Evolutionary conservation across 1,140 invertebrate genomes (phyloP).

Genomic region (Charaxes varanes): DNA sequence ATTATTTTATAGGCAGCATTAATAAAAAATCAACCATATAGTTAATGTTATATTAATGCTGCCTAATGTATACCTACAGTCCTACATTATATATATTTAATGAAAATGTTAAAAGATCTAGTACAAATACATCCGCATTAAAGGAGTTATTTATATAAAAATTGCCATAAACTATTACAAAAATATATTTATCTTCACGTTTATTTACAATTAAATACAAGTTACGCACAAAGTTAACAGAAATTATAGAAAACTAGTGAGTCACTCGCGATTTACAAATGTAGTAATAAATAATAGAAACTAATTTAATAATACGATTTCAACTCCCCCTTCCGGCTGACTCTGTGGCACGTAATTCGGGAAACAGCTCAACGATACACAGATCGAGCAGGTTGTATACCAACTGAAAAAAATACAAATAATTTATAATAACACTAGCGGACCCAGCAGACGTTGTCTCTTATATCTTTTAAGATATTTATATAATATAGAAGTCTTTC

Average conservation of each 20-base stretch:
- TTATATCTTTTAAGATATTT: too few species aligned
- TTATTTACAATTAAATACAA: constrained; percentile 54
- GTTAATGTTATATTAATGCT: too few species aligned
- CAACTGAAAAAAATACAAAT: constrained; percentile 47
- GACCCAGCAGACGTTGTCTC: too few species aligned
- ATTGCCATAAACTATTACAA: constrained; percentile 47
- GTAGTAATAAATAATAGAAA: constrained; percentile 26
- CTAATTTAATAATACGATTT: constrained; percentile 22
- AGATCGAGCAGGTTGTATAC: constrained; percentile 66
- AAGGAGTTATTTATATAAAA: too few species aligned
- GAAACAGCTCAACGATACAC: constrained; percentile 62
- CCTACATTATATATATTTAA: too few species aligned
- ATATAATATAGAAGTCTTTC: too few species aligned
- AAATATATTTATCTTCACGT: constrained; percentile 48
- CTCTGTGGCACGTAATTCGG: constrained; percentile 43
- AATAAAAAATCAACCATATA: too few species aligned
- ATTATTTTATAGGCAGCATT: too few species aligned
- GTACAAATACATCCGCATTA: too few species aligned
- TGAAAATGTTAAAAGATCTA: too few species aligned
- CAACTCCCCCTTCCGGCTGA: constrained; percentile 39
- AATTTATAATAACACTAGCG: too few species aligned
- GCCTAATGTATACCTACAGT: too few species aligned
- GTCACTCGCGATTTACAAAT: constrained; percentile 32
- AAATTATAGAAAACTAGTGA: constrained; percentile 27
- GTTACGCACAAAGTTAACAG: constrained; percentile 35